Evolutionary conservation across 2,797 vertebrate genomes (phyloP).

Genomic region (Coccyzus lansbergi): DNA sequence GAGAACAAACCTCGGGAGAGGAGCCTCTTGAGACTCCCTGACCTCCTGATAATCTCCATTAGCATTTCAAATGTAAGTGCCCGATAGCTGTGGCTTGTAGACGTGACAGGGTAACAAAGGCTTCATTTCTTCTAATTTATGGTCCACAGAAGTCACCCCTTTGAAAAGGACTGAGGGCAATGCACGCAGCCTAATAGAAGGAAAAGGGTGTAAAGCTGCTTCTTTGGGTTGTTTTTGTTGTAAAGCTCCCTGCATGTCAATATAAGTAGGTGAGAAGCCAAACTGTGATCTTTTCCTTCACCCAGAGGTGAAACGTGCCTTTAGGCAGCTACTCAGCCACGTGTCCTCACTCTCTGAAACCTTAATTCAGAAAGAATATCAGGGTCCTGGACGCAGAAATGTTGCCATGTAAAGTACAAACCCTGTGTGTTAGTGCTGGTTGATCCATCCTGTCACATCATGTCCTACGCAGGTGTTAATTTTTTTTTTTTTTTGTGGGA

Average conservation of each 20-base stretch:
- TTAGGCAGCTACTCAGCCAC: conserved; percentile 1
- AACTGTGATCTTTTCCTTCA: background rate
- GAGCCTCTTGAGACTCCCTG: background rate
- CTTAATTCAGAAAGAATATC: background rate
- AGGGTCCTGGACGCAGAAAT: background rate
- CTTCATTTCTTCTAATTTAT: conserved; percentile 43
- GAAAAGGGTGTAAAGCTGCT: background rate
- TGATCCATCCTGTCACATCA: background rate
- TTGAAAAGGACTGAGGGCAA: conserved; percentile 10
- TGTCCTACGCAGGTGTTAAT: background rate
- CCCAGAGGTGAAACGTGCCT: conserved; percentile 15
- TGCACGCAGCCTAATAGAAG: conserved; percentile 29
- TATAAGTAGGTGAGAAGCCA: background rate
- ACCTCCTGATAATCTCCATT: conserved; percentile 59
- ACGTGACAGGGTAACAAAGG: conserved; percentile 44
- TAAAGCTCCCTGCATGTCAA: background rate
- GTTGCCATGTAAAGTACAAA: background rate
- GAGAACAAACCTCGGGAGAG: background rate
- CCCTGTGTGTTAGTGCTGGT: background rate
- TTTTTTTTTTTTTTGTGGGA: background rate
- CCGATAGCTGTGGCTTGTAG: background rate
- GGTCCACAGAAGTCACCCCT: background rate
- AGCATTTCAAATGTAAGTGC: conserved; percentile 59
- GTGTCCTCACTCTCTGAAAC: background rate
- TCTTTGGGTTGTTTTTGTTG: conserved; percentile 1